phyloP scores from a whole-genome alignment of 2,797 vertebrate genomes.

The Scolopax rusticola region DNA sequence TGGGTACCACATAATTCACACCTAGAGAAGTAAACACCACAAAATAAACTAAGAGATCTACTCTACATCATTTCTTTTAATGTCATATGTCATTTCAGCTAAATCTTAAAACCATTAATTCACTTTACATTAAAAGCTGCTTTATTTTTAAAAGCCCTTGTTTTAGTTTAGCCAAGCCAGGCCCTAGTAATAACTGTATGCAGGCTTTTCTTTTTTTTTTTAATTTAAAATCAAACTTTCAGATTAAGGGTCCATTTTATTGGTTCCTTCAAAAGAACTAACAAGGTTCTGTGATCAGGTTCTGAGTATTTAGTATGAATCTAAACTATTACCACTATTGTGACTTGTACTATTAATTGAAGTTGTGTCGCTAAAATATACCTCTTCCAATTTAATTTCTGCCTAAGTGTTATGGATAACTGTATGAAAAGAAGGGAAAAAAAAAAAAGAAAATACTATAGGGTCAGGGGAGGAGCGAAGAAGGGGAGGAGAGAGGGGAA shows the following conservation, averaged over 20 bases:
- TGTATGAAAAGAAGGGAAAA: background rate
- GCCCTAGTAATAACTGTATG: conserved; percentile 22
- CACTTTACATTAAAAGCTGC: conserved; percentile 60
- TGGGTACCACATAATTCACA: conserved; percentile 92
- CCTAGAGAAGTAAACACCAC: conserved; percentile 85
- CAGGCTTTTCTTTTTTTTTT: background rate
- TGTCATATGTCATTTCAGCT: conserved; percentile 55
- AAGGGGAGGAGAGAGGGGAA: background rate
- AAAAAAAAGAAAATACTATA: background rate
- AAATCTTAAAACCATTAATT: conserved; percentile 60
- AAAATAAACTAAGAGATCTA: conserved; percentile 70
- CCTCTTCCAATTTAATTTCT: conserved; percentile 9
- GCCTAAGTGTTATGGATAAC: conserved; percentile 46
- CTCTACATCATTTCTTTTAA: conserved; percentile 60
- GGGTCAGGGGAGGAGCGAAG: background rate
- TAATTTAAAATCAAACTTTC: background rate
- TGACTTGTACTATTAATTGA: conserved; percentile 11
- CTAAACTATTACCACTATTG: background rate
- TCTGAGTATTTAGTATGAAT: conserved; percentile 18
- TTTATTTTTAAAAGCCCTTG: conserved; percentile 38
- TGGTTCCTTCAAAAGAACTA: conserved; percentile 6
- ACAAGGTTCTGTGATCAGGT: background rate
- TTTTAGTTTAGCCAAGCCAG: conserved; percentile 53
- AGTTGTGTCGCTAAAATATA: background rate
- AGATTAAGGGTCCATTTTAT: conserved; percentile 34